A percentile compares a stretch with the other conserved stretches of the same genome.
phyloP scores from a whole-genome alignment of 1,140 invertebrate genomes.

The Sinonovacula constricta region DNA sequence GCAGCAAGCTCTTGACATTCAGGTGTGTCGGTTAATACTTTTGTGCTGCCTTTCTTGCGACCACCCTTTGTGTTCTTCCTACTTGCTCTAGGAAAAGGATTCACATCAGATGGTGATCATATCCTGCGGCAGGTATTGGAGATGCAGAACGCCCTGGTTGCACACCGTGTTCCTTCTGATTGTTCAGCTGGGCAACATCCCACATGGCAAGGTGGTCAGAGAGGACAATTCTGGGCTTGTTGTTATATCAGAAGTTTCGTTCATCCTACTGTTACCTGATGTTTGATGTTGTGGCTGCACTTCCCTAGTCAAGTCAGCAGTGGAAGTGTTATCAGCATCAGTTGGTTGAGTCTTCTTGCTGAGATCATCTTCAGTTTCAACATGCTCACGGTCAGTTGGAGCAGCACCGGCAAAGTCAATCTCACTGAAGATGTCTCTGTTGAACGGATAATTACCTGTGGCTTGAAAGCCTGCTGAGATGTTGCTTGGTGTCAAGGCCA shows the following conservation, averaged over 20 bases:
- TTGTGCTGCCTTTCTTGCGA: background rate
- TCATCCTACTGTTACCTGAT: no score
- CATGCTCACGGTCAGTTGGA: background rate
- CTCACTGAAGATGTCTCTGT: slow-evolving; percentile 4
- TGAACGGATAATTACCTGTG: slow-evolving; percentile 35
- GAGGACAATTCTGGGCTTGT: background rate
- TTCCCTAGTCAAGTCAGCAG: background rate
- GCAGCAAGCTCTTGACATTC: background rate
- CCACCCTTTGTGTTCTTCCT: background rate
- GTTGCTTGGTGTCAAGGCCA: slow-evolving; percentile 11
- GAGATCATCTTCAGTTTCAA: background rate
- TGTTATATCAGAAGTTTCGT: background rate
- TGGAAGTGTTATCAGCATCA: background rate
- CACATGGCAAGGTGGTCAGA: background rate
- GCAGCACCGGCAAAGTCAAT: slow-evolving; percentile 4
- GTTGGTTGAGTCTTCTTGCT: background rate
- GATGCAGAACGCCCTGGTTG: background rate
- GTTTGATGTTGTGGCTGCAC: background rate
- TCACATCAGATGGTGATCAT: slow-evolving; percentile 8
- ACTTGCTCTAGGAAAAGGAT: background rate
- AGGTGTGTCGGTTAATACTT: slow-evolving; percentile 5
- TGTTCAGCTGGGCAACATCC: background rate
- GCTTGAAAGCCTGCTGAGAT: slow-evolving; percentile 24
- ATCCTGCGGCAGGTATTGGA: background rate
- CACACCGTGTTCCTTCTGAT: background rate